phyloP scores from a whole-genome alignment of 1,140 invertebrate species.

The Oryctes rhinoceros region DNA sequence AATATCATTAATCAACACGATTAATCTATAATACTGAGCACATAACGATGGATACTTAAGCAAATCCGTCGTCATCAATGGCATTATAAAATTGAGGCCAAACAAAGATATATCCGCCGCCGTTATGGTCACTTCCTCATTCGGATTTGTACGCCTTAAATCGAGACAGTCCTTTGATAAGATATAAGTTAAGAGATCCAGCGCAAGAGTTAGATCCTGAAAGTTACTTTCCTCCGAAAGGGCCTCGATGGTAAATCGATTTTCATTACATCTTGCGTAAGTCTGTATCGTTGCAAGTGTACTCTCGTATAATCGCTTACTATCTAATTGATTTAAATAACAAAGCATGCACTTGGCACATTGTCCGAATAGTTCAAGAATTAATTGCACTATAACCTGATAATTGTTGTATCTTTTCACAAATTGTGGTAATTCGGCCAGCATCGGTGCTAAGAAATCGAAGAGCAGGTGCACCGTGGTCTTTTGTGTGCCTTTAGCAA shows the following conservation, averaged over 20 bases:
- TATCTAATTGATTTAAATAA: conserved; percentile 70
- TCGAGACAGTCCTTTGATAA: conserved; percentile 77
- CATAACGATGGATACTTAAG: conserved; percentile 77
- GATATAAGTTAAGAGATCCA: conserved; percentile 76
- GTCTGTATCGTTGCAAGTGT: conserved; percentile 72
- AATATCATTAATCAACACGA: conserved; percentile 73
- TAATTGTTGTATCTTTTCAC: conserved; percentile 83
- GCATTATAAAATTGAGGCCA: conserved; percentile 78
- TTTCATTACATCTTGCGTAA: conserved; percentile 74
- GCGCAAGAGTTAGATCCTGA: conserved; percentile 74
- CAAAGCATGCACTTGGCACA: conserved; percentile 75
- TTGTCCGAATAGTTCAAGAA: conserved; percentile 79
- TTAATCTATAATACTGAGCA: conserved; percentile 68
- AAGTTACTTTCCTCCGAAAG: conserved; percentile 74
- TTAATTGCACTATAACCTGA: conserved; percentile 79
- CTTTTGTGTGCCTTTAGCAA: conserved; percentile 69
- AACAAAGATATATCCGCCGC: conserved; percentile 74
- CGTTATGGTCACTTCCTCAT: conserved; percentile 60
- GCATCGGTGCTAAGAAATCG: conserved; percentile 69
- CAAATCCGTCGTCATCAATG: conserved; percentile 78
- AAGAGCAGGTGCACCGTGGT: conserved; percentile 70
- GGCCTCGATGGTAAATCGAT: conserved; percentile 63
- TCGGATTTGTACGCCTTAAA: conserved; percentile 60
- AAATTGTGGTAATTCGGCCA: conserved; percentile 73
- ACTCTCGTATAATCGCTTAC: conserved; percentile 69